These are phyloP conservation scores for Micromesistius poutassou DNA, from an alignment of 2,797 vertebrate genomes.

Conservation along the genomic window DNA sequence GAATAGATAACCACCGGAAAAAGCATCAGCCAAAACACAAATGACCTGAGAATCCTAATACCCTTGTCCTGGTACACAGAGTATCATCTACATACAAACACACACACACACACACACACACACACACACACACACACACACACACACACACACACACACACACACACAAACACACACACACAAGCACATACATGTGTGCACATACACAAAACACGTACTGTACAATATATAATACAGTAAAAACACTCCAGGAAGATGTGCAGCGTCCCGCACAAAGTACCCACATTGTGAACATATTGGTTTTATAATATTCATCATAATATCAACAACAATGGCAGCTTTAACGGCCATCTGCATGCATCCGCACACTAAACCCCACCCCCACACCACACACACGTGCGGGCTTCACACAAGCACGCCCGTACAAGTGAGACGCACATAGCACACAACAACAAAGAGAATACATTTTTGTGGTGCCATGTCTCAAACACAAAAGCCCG, in stretches of 20 bases:
- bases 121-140: background rate
- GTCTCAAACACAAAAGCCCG: slow-evolving; percentile 44
- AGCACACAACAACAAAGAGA: slow-evolving; percentile 52
- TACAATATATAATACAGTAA: background rate
- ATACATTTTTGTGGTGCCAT: slow-evolving; percentile 45
- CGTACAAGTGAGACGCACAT: background rate
- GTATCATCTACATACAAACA: slow-evolving; percentile 2
- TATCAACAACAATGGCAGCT: background rate
- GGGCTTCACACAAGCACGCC: background rate
- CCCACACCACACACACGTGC: background rate
- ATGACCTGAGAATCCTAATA: slow-evolving; percentile 41
- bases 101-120: background rate
- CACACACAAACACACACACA: background rate
- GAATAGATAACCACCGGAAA: slow-evolving; percentile 34
- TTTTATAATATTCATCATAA: background rate
- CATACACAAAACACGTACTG: background rate
- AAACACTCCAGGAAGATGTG: background rate
- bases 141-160: slow-evolving; percentile 1
- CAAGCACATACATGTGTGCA: background rate
- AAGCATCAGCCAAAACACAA: slow-evolving; percentile 39
- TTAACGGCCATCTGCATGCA: slow-evolving; percentile 2
- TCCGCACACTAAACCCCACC: slow-evolving; percentile 2
- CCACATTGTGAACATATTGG: background rate
- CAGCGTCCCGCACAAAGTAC: background rate
- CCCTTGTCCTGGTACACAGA: slow-evolving; percentile 43